Percentiles rank a stretch among this genome's conserved stretches.
These are phyloP conservation scores for Trachymyrmex septentrionalis DNA, from an alignment of 1,140 invertebrate species.

Conservation along the genomic window DNA sequence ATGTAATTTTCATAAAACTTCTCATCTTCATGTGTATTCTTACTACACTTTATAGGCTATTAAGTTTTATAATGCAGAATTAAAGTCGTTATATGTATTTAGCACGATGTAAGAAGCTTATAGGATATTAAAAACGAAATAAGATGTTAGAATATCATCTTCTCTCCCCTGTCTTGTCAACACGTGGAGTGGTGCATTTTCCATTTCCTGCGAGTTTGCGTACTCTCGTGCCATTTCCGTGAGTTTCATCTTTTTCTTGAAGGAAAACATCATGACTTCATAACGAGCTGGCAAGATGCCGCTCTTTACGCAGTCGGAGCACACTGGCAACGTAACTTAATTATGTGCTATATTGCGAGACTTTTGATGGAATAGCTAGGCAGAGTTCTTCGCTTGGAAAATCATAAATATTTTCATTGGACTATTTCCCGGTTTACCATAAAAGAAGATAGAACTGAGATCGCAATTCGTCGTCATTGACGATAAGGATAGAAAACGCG, in stretches of 20 bases:
- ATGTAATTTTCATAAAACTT: background rate
- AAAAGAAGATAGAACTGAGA: background rate
- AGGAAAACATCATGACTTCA: conserved; percentile 62
- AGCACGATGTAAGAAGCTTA: conserved; percentile 7
- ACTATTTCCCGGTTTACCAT: conserved; percentile 33
- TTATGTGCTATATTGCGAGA: conserved; percentile 61
- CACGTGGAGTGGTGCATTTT: conserved; percentile 44
- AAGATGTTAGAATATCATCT: conserved; percentile 6
- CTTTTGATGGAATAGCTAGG: conserved; percentile 61
- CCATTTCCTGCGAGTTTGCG: conserved; percentile 59
- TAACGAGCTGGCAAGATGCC: conserved; percentile 60
- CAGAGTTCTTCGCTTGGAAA: conserved; percentile 23
- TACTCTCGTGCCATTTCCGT: conserved; percentile 43
- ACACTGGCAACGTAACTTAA: conserved; percentile 58
- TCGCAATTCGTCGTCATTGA: conserved; percentile 9
- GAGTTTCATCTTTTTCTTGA: conserved; percentile 60
- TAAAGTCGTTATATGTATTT: conserved; percentile 21
- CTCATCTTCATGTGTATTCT: background rate
- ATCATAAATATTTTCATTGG: conserved; percentile 59
- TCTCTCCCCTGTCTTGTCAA: conserved; percentile 35
- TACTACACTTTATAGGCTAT: background rate
- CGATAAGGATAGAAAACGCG: background rate
- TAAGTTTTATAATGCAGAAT: background rate
- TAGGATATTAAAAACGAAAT: conserved; percentile 50
- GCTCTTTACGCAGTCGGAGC: conserved; percentile 59